Conservation (phyloP, 2,888 invertebrate genomes). For the Eristalis arbustorum region DNA sequence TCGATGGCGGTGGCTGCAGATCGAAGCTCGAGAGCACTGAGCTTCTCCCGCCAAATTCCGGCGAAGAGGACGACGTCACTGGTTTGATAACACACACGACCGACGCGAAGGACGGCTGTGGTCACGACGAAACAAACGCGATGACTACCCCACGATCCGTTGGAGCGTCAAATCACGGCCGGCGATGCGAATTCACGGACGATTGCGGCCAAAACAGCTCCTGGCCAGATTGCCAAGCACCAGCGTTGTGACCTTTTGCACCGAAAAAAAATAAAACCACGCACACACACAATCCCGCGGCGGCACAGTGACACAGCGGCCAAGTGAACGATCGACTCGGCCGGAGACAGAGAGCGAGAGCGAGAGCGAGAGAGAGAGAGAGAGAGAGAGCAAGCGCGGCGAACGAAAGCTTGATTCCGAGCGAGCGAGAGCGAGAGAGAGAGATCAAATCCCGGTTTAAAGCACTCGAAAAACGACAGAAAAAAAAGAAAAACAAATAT, state of each 20-base stretch:
- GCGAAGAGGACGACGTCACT: slow-evolving; percentile 16
- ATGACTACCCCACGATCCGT: background rate
- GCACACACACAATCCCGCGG: background rate
- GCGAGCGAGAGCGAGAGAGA: background rate
- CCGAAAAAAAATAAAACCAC: slow-evolving; percentile 6
- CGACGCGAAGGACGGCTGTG: background rate
- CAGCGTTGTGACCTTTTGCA: slow-evolving; percentile 37
- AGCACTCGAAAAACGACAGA: background rate
- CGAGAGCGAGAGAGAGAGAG: background rate
- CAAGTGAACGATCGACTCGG: background rate
- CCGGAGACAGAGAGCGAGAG: background rate
- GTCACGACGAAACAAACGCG: background rate
- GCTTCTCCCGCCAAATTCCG: slow-evolving; percentile 47
- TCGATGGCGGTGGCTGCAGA: background rate
- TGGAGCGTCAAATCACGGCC: background rate
- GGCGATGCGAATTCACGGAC: background rate
- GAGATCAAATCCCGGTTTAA: background rate
- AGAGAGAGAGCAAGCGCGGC: background rate
- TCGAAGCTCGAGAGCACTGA: background rate
- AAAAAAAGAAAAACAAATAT: slow-evolving; percentile 3
- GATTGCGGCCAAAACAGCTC: background rate
- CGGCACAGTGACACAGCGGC: too few relatives aligned
- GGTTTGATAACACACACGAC: background rate
- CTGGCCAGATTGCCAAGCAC: background rate
- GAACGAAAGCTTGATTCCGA: background rate